Percentiles rank a stretch among this genome's conserved stretches.
phyloP scores from a whole-genome alignment of 2,113 vertebrate genomes.

The Orcinus orca region DNA sequence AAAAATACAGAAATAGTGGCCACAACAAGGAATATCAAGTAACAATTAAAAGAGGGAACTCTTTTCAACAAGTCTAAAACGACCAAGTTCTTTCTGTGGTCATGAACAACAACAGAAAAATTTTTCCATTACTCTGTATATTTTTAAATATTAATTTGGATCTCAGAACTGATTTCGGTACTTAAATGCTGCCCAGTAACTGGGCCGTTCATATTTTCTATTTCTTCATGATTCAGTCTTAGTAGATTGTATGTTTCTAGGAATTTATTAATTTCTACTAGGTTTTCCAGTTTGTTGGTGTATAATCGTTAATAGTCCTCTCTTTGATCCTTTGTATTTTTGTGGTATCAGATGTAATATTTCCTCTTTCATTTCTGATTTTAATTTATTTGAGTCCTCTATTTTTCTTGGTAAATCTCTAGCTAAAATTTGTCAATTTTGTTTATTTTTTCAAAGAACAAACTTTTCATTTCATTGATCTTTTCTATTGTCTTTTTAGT shows the following conservation, averaged over 20 bases:
- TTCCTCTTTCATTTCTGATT: background rate
- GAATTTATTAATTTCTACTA: background rate
- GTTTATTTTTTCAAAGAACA: too few species aligned
- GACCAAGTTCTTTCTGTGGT: background rate
- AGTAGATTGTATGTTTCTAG: background rate
- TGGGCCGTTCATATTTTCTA: too few species aligned
- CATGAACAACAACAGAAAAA: background rate
- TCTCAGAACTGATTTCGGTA: background rate
- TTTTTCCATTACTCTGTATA: background rate
- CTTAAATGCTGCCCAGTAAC: background rate
- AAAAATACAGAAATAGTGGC: background rate
- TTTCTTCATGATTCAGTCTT: too few species aligned
- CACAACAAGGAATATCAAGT: background rate
- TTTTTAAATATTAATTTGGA: background rate
- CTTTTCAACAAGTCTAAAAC: background rate
- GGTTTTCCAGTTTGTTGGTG: background rate
- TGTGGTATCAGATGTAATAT: background rate
- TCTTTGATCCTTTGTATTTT: background rate
- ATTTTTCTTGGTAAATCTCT: too few species aligned
- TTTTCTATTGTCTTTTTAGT: background rate
- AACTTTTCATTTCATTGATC: too few species aligned
- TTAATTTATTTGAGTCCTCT: too few species aligned
- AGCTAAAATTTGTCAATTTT: too few species aligned
- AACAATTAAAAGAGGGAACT: background rate
- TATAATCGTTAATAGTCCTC: background rate